phyloP scores from a whole-genome alignment of 1,140 invertebrate genomes.

The Lepidostoma basale region DNA sequence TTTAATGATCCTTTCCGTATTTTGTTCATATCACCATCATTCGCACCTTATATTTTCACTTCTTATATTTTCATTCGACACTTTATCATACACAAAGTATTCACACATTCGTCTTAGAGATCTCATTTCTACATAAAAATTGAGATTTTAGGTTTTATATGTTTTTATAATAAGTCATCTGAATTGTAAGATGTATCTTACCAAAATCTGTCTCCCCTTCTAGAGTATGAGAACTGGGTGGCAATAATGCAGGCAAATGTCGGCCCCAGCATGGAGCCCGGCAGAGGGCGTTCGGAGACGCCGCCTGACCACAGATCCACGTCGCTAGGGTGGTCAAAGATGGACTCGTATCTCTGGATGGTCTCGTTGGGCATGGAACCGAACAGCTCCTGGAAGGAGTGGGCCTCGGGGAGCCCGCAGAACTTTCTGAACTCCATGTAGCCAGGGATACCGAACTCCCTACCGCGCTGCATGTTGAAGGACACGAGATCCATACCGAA shows the following conservation, averaged over 20 bases:
- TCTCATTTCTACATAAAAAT: no score
- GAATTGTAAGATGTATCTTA: conserved; percentile 52
- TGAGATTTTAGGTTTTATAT: no score
- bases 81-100: no score
- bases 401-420: conserved; percentile 81
- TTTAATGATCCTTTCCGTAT: no score
- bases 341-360: conserved; percentile 67
- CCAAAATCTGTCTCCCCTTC: conserved; percentile 95
- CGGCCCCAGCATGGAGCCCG: conserved; percentile 89
- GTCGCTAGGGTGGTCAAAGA: conserved; percentile 75
- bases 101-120: no score
- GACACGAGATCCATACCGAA: conserved; percentile 92
- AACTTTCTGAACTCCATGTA: conserved; percentile 93
- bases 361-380: conserved; percentile 91
- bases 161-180: no score
- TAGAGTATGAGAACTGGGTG: conserved; percentile 91
- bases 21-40: no score
- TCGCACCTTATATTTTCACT: no score
- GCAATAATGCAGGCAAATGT: conserved; percentile 96
- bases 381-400: conserved; percentile 84
- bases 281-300: conserved; percentile 85
- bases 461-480: conserved; percentile 92
- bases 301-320: conserved; percentile 93
- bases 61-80: no score
- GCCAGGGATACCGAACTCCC: conserved; percentile 90